Base-by-base conservation (phyloP, 2,797 vertebrate species). In the Chelon labrosus region DNA sequence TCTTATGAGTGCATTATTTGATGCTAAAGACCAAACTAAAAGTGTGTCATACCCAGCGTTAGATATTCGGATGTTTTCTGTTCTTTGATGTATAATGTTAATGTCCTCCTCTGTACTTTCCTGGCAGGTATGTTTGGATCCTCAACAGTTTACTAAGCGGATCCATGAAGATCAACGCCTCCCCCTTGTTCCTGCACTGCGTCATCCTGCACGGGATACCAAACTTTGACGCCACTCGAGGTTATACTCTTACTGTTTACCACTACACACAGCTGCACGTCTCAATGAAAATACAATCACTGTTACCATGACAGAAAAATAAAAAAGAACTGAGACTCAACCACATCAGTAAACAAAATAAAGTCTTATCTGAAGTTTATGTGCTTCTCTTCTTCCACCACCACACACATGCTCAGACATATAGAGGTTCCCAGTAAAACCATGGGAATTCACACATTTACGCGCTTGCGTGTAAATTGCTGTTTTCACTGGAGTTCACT, bases 121-220 rank as follows among this genome's bases (percentile, higher is more conserved):
- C 7, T 55, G 1, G 42, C 92, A 99, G 97, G 82, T 99, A 98
- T 0, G 96, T 98, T 41, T 96, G 96, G 83, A 97, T 98, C 83
- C 94, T 99, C 74, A 97, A 95, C 79, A 97, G 96, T 47, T 96
- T 99, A 37, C 91, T 99, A 0, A 97, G 96, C 1, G 97, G 97
- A 20, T 95, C 95, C 0, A 95, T 98, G 94, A 99, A 99, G 91
- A 98, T 99, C 95, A 99, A 97, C 4, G 88, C 96, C 9, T 91
- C 92, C 0, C 95, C 98, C 3, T 89, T 98, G 63, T 99, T 99
- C 87, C 90, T 99, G 85, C 97, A 98, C 83, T 95, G 93, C 19
- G 83, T 99, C 89, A 90, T 97, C 75, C 93, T 99, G 52, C 96
- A 97, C 0, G 96, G 95, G 22, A 92, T 95, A 67, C 97, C 96